Evolutionary conservation across 2,113 vertebrate genomes (phyloP).

Genomic region (Scopus umbretta): DNA sequence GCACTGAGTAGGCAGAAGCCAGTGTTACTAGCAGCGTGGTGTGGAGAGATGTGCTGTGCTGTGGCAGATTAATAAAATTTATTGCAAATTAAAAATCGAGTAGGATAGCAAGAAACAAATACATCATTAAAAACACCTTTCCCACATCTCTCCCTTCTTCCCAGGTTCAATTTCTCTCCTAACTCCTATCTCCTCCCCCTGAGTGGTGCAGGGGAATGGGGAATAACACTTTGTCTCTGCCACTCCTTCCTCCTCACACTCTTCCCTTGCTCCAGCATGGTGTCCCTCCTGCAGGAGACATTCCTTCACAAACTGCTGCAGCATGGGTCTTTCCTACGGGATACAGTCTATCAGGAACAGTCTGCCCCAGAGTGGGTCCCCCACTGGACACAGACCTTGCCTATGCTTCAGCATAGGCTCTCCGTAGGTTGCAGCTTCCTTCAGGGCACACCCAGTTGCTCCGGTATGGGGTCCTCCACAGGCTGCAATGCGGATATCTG

Average conservation of each 20-base stretch:
- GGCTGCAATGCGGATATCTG: background rate
- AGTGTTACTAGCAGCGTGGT: background rate
- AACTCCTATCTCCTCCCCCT: background rate
- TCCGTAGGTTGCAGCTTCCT: background rate
- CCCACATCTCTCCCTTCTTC: background rate
- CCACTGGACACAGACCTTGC: background rate
- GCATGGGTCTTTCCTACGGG: background rate
- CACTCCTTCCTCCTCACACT: background rate
- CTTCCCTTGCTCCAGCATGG: background rate
- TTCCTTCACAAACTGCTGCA: background rate
- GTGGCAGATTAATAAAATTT: background rate
- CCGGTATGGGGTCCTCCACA: fast-evolving
- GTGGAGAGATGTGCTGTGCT: background rate
- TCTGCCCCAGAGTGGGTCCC: fast-evolving
- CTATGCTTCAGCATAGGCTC: background rate
- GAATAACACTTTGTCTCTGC: background rate
- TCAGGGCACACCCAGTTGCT: background rate
- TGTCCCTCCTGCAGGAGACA: background rate
- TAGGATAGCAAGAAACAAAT: background rate
- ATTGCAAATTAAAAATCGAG: background rate
- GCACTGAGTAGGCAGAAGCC: background rate
- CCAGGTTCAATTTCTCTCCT: background rate
- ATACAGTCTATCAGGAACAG: background rate
- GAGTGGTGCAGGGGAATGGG: background rate
- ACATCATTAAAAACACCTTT: background rate